Conservation (phyloP, 64 coral and sea anemone species). For the Orbicella faveolata region DNA sequence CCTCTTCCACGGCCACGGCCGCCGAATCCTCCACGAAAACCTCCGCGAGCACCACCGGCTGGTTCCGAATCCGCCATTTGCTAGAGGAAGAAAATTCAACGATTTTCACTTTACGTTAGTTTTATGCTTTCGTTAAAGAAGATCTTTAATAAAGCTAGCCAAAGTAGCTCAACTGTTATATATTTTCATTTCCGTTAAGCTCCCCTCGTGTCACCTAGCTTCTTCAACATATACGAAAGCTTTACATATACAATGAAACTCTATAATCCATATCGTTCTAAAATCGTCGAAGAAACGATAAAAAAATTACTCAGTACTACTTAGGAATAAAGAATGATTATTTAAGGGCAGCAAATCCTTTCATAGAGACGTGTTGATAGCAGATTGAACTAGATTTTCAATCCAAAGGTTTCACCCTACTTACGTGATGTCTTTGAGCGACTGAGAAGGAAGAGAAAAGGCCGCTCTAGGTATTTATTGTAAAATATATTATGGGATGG, state of each 20-base stretch:
- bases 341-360: background rate
- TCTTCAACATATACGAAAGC: no score
- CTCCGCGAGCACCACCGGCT: slow-evolving; percentile 99
- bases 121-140: background rate
- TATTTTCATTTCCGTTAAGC: background rate
- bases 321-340: background rate
- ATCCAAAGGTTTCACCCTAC: background rate
- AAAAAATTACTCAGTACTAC: background rate
- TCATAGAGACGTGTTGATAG: background rate
- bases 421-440: slow-evolving; percentile 79
- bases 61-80: slow-evolving; percentile 99
- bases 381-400: background rate
- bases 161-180: background rate
- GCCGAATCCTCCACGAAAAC: slow-evolving; percentile 98
- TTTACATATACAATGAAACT: no score
- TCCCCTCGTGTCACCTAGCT: background rate
- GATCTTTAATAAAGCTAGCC: background rate
- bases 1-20: slow-evolving; percentile 93
- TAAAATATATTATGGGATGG: slow-evolving; percentile 70
- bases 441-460: slow-evolving; percentile 32
- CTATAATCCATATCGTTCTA: background rate
- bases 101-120: background rate
- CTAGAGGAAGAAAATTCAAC: background rate
- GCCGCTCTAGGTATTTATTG: background rate
- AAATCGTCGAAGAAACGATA: background rate